phyloP scores from a whole-genome alignment of 1,140 invertebrate species.

The Mylabris phalerata region DNA sequence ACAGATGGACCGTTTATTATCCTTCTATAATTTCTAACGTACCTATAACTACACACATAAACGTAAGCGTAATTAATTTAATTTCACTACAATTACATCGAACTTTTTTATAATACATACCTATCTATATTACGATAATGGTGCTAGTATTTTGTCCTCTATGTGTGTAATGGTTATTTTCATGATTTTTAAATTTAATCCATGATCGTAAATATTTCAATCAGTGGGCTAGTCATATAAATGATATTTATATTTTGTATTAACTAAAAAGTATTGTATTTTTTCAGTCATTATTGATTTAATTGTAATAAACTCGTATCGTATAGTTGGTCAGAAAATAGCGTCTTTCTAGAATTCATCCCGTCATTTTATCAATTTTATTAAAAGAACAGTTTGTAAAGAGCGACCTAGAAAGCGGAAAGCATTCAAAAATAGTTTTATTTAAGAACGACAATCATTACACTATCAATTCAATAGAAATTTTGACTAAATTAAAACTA shows the following conservation, averaged over 20 bases:
- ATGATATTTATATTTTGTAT: slow-evolving; percentile 28
- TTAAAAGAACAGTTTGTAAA: no score
- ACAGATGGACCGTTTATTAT: no score
- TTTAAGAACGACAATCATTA: slow-evolving; percentile 13
- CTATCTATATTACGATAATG: slow-evolving; percentile 10
- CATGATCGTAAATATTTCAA: slow-evolving; percentile 18
- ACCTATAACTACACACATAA: no score
- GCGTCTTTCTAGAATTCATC: no score
- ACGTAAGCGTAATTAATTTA: no score
- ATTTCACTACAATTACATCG: no score
- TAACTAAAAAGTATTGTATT: slow-evolving; percentile 25
- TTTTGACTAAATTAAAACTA: slow-evolving; percentile 11
- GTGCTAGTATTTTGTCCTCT: slow-evolving; percentile 23
- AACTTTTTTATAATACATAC: background rate
- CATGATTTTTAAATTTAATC: background rate
- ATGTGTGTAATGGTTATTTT: slow-evolving; percentile 11
- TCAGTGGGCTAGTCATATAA: slow-evolving; percentile 31
- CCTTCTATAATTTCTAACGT: no score
- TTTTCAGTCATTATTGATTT: slow-evolving; percentile 18
- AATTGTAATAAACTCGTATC: no score
- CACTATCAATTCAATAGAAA: slow-evolving; percentile 9
- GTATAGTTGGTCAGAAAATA: no score
- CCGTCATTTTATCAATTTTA: no score
- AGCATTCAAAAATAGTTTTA: slow-evolving; percentile 16
- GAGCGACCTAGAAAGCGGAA: background rate